Evolutionary conservation across 2,888 invertebrate genomes (phyloP).

Genomic region (Acanthosepion lycidas): DNA sequence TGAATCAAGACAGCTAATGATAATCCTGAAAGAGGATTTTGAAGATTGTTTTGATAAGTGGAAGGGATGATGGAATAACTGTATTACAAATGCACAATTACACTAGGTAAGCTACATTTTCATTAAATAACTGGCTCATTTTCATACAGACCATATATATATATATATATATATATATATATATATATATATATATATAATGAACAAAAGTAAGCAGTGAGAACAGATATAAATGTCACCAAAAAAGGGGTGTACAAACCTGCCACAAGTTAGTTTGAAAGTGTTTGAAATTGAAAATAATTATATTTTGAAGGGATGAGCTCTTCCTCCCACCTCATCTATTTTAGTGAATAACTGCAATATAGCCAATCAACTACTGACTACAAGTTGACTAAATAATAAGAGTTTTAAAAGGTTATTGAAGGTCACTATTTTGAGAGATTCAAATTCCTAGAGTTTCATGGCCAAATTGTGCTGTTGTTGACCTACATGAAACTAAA

Average conservation of each 20-base stretch:
- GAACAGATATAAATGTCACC: background rate
- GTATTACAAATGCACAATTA: too few species aligned
- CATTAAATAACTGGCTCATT: too few species aligned
- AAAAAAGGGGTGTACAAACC: background rate
- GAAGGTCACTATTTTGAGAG: background rate
- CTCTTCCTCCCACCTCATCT: background rate
- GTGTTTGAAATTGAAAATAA: conserved; percentile 7
- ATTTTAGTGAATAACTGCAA: background rate
- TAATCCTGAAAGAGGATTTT: too few species aligned
- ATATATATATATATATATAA: too few species aligned
- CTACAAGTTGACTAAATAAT: background rate
- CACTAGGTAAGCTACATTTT: too few species aligned
- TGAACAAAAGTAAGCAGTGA: background rate
- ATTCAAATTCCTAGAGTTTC: background rate
- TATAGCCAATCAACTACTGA: background rate
- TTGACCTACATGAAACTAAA: background rate
- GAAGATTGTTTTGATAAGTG: too few species aligned
- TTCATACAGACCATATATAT: too few species aligned
- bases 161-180: too few species aligned
- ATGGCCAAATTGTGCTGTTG: background rate
- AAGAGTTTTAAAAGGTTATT: background rate
- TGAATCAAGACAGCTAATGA: too few species aligned
- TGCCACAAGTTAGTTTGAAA: background rate
- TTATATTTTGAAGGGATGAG: background rate
- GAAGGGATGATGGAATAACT: too few species aligned